phyloP scores from a whole-genome alignment of 2,797 vertebrate species.

The Microctenopoma lineatum region DNA sequence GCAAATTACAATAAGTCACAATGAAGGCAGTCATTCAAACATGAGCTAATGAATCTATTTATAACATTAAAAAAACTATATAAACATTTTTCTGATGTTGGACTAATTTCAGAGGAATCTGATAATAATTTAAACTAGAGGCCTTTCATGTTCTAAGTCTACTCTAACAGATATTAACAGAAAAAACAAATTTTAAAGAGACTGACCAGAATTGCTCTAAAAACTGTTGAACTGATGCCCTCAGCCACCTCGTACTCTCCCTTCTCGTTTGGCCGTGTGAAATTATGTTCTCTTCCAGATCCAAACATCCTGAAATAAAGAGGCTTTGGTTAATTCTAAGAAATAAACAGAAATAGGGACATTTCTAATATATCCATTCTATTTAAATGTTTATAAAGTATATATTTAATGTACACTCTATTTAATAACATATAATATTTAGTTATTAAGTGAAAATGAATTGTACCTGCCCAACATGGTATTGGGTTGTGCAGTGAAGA shows the following conservation, averaged over 20 bases:
- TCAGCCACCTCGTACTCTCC: slow-evolving; percentile 98
- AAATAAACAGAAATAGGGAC: background rate
- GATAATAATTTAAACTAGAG: too few relatives aligned
- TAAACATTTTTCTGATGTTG: too few relatives aligned
- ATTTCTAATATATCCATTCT: background rate
- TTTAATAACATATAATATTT: background rate
- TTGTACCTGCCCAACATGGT: slow-evolving; percentile 98
- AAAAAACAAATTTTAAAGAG: background rate
- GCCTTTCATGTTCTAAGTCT: background rate
- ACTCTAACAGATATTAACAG: background rate
- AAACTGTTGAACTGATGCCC: slow-evolving; percentile 98
- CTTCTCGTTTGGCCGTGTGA: slow-evolving; percentile 98
- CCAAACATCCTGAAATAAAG: slow-evolving; percentile 94
- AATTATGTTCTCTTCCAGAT: slow-evolving; percentile 98
- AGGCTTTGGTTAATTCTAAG: slow-evolving; percentile 12
- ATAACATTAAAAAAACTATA: background rate
- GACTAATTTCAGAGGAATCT: too few relatives aligned
- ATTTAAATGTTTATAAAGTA: background rate
- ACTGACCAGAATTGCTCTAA: slow-evolving; percentile 97
- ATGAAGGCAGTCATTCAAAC: slow-evolving; percentile 39
- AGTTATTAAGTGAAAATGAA: background rate
- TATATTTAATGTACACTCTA: background rate
- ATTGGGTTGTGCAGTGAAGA: slow-evolving; percentile 98
- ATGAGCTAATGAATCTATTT: slow-evolving; percentile 11
- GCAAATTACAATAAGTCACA: slow-evolving; percentile 70